Evolutionary conservation across 2,888 invertebrate species (phyloP).

Genomic region (Seira musarum): DNA sequence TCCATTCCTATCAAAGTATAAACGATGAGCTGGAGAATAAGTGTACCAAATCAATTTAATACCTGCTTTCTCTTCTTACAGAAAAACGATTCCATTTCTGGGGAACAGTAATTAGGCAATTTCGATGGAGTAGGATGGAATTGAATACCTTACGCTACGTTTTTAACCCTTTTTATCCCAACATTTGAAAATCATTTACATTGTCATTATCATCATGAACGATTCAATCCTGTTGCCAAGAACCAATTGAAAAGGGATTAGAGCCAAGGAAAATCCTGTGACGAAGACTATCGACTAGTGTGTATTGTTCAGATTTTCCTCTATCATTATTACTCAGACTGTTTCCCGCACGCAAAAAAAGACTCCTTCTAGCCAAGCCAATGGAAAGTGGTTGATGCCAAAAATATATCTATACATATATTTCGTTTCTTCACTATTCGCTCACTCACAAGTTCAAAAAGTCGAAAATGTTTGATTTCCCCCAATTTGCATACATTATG

Average conservation of each 20-base stretch:
- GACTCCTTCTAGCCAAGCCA: background rate
- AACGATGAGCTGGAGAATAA: no score
- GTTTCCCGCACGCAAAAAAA: no score
- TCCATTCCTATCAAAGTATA: no score
- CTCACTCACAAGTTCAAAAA: background rate
- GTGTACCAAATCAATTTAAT: no score
- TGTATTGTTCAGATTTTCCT: no score
- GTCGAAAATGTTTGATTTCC: constrained; percentile 34
- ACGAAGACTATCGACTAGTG: no score
- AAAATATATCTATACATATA: no score
- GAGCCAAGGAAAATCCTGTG: background rate
- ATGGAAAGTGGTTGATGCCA: no score
- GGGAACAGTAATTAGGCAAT: constrained; percentile 5
- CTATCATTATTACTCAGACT: no score
- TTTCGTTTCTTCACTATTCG: no score
- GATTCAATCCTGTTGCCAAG: background rate
- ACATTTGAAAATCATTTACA: background rate
- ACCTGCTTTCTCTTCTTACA: no score
- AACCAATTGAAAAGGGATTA: constrained; percentile 7
- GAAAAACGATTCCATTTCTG: no score
- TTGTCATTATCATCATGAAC: background rate
- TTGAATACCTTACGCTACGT: background rate
- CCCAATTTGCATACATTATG: constrained; percentile 36
- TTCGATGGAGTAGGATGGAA: background rate
- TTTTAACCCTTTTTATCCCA: background rate